Evolutionary conservation across 2,797 vertebrate genomes (phyloP), one percentile per base, ranked within the genome.

Genomic region (Corythornis leucogaster): DNA sequence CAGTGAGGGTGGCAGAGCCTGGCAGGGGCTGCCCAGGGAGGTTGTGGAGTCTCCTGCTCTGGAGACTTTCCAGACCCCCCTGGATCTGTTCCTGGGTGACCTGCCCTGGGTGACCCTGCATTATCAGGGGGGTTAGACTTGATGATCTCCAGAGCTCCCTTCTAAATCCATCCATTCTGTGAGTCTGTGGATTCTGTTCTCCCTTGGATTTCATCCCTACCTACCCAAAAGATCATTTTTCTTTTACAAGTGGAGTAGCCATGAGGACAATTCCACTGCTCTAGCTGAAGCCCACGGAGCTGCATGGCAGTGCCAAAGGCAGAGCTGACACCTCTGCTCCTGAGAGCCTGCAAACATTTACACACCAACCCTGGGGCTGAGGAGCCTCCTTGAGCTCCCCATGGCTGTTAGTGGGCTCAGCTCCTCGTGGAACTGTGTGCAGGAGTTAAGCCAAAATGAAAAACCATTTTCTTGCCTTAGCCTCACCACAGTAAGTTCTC

Each of bases 401-500:
- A 5, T 0, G 0, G 70, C 80, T 85, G 48, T 77, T 89, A 22
- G 63, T 26, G 9, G 1, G 15, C 31, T 8, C 53, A 80, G 50
- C 43, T 28, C 71, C 50, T 78, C 77, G 31, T 0, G 1, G 15
- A 70, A 77, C 53, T 30, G 35, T 66, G 59, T 8, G 30, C 40
- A 57, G 31, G 33, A 78, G 25, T 87, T 62, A 42, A 82, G 76
- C 64, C 66, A 77, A 89, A 95, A 87, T 15, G 57, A 54, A 85
- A 77, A 90, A 63, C 18, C 40, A 1, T 15, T 88, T 77, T 90
- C 64, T 90, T 87, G 58, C 51, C 81, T 80, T 85, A 87, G 71
- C 79, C 43, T 93, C 61, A 31, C 54, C 31, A 93, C 86, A 87
- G 79, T 68, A 57, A 85, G 64, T 51, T 74, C 62, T 87, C 92